A percentile compares a stretch with the other conserved stretches of the same genome.
Evolutionary conservation across 2,888 invertebrate species (phyloP).

Genomic region (Tenthredo scrophulariae): DNA sequence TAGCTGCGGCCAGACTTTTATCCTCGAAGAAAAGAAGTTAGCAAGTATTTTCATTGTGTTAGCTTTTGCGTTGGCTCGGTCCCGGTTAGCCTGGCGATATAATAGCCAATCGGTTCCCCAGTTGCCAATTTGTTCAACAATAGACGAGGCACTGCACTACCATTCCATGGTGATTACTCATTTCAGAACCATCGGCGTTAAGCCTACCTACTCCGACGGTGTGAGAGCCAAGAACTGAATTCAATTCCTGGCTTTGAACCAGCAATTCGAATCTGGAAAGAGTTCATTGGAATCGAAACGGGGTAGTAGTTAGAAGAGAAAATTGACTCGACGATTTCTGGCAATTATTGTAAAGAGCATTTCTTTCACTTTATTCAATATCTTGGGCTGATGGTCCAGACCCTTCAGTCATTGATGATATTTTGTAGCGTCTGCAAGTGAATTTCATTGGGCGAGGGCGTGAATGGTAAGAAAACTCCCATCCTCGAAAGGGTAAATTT

Average conservation of each 20-base stretch:
- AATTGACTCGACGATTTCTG: too few species aligned
- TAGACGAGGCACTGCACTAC: neutral
- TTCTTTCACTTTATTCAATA: too few species aligned
- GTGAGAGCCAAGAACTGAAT: slow-evolving; percentile 6
- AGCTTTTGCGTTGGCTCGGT: neutral
- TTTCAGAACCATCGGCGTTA: slow-evolving; percentile 14
- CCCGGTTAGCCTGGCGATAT: neutral
- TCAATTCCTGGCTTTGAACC: neutral
- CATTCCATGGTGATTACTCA: slow-evolving; percentile 8
- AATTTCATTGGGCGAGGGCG: neutral
- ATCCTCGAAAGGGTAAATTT: neutral
- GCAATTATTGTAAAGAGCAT: too few species aligned
- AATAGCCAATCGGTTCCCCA: slow-evolving; percentile 9
- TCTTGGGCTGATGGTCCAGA: too few species aligned
- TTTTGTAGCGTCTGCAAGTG: neutral
- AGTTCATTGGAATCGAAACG: neutral
- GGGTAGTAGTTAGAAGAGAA: neutral
- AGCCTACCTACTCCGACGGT: neutral
- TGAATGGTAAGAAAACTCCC: neutral
- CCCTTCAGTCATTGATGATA: too few species aligned
- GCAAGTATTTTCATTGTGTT: slow-evolving; percentile 8
- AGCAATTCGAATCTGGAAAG: neutral
- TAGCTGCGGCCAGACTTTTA: neutral
- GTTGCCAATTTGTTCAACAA: slow-evolving; percentile 30
- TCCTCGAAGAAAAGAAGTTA: neutral